A percentile compares a stretch with the other conserved stretches of the same genome.
phyloP scores from a whole-genome alignment of 2,797 vertebrate genomes.

The Amblyraja radiata region DNA sequence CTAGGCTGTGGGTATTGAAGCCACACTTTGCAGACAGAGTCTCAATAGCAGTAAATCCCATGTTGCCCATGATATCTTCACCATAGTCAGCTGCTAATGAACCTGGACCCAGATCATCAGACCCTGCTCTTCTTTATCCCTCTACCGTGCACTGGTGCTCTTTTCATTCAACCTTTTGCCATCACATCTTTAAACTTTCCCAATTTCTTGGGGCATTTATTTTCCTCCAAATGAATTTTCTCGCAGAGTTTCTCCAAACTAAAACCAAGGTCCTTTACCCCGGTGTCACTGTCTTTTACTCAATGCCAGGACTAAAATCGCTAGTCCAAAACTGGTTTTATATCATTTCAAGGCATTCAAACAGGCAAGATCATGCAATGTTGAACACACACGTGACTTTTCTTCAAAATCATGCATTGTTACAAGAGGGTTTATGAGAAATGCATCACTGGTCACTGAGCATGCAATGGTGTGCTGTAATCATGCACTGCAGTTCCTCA shows the following conservation, averaged over 20 bases:
- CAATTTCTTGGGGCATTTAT: neutral
- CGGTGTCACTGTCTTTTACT: slow-evolving; percentile 11
- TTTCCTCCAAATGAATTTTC: neutral
- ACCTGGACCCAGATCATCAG: neutral
- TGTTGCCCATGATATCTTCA: neutral
- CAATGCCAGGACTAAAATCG: neutral
- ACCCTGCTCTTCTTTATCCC: neutral
- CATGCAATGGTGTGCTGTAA: neutral
- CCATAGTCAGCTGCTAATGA: neutral
- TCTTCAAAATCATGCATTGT: neutral
- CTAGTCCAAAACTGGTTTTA: neutral
- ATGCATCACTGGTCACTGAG: slow-evolving; percentile 17
- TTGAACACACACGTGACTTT: neutral
- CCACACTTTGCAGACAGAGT: neutral
- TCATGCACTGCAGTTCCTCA: neutral
- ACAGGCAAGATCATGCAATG: neutral
- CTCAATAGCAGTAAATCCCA: neutral
- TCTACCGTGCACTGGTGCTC: neutral
- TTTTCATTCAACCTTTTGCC: neutral
- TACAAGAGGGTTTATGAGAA: no score
- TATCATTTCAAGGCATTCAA: neutral
- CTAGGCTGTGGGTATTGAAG: neutral
- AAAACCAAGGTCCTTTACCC: neutral
- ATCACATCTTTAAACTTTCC: neutral
- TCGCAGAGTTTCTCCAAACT: neutral